Base-by-base conservation (phyloP, 2,113 vertebrate species). In the Cynopterus brachyotis region DNA sequence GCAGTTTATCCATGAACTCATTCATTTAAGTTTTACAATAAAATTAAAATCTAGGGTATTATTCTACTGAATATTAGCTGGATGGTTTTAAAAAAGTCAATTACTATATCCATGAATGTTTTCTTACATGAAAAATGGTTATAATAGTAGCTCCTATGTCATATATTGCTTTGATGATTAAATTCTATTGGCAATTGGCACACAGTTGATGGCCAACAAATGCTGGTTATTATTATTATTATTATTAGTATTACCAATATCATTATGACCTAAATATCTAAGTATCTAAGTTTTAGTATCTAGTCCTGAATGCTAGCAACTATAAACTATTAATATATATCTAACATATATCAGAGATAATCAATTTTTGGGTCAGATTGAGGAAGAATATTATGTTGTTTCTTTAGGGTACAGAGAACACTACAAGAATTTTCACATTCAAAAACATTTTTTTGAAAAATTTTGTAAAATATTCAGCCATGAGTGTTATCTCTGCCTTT, bases 21-120 rank as follows among this genome's bases (percentile, higher is more conserved):
- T 90, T 96, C 42, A 79, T 95, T 88, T 92, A 30, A 94, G 2
- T 64, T n/a, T 5, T 22, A 91, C 10, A 93, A 57, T 70, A 80
- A 96, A 59, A 13, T 22, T 90, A 75, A 96, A 94, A 96, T 9
- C 9, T 64, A 90, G 15, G 1, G 73, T 30, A 9, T 67, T 76
- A 76, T 50, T 80, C n/a, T 30, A 67, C 1, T 75, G 6, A 62
- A 57, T 79, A 78, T 80, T 86, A 73, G 24, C 80, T 55, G 4
- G 1, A 67, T 50, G 11, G 7, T 67, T 90, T 86, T 0, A 15
- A 16, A 19, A 0, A 80, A 59, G 3, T 78, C 93, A 89, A 79
- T 73, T 78, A 47, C 16, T 75, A 8, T 70, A 87, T 47, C 16
- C 1, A 60, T 9, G 1, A 12, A 37, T 59, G 2, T 62, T 88